Base-by-base conservation (phyloP, 2,113 vertebrate species). In the Tapirus terrestris region DNA sequence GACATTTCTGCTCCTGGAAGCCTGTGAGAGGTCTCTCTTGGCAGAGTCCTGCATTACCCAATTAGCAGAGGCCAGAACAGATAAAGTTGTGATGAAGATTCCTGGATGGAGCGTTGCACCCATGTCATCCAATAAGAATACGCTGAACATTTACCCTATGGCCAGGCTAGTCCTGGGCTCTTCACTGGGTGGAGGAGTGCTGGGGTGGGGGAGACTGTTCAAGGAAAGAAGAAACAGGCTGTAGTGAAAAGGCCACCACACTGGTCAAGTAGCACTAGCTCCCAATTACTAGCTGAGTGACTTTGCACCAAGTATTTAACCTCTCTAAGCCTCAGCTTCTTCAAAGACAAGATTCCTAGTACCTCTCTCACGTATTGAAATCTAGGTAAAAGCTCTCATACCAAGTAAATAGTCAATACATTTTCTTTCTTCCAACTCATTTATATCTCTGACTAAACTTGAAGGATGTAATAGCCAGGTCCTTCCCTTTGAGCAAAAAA, bases 361-460 rank as follows among this genome's bases (percentile, higher is more conserved):
- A 60, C 8, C 21, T 45, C 36, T 45, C 36, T 87, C 53, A 53
- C 33, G n/a, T 72, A 58, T 18, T 73, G 14, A 48, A 29, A 86
- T 72, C 18, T 18, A 67, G 29, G 12, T 36, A 53, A 85, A 65
- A 14, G 21, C 17, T 91, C n/a, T 17, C 7, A 39, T 75, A 25
- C n/a, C 36, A 91, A 56, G 17, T 39, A n/a, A 68, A n/a, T 5
- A 29, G 16, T 81, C 20, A 43, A 9, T 36, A 72, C 48, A 51
- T 96, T 18, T 53, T 53, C 80, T 95, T 82, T 68, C 48, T 5
- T 93, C 61, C 23, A 31, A 79, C n/a, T 96, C 51, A 8, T 95
- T 89, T 72, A 33, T 10, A 58, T 94, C 29, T 84, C 39, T 39
- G 8, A n/a, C 23, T 90, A 61, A 96, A 20, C 33, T 8, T 67